Evolutionary conservation across 2,888 invertebrate species (phyloP).

Genomic region (Axea sp.): DNA sequence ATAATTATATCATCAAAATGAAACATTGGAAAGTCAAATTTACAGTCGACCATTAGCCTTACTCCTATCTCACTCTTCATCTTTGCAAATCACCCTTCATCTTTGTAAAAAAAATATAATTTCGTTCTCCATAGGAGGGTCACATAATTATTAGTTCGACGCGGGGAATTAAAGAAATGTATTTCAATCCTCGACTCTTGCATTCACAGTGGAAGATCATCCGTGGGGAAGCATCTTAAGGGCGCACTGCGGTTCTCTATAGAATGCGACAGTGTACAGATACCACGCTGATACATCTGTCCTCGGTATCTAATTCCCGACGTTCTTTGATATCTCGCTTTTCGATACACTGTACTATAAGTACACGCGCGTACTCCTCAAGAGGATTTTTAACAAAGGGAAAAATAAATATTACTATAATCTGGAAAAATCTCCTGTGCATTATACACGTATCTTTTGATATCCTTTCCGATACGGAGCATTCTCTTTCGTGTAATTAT

Average conservation of each 20-base stretch:
- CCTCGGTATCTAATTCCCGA: conserved; percentile 61
- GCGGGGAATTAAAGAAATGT: conserved; percentile 68
- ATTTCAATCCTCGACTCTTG: conserved; percentile 67
- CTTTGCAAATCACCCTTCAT: too few species aligned
- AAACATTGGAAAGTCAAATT: too few species aligned
- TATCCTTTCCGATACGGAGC: conserved; percentile 7
- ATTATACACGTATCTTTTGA: conserved; percentile 25
- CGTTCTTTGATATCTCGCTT: conserved; percentile 68
- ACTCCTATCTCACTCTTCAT: too few species aligned
- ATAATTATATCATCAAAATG: too few species aligned
- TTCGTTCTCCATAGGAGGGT: conserved; percentile 36
- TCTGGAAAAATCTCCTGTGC: conserved; percentile 27
- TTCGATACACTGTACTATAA: conserved; percentile 39
- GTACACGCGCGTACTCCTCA: conserved; percentile 51
- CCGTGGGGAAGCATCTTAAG: conserved; percentile 68
- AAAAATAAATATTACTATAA: conserved; percentile 74
- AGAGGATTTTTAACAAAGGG: conserved; percentile 68
- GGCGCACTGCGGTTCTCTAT: conserved; percentile 52
- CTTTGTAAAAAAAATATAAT: conserved; percentile 14
- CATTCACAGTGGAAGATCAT: conserved; percentile 68
- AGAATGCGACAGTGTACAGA: conserved; percentile 50
- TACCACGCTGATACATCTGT: conserved; percentile 58
- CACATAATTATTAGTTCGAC: conserved; percentile 59
- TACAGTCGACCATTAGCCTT: too few species aligned
- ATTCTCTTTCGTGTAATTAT: conserved; percentile 45